Evolutionary conservation across 2,888 invertebrate species (phyloP).

Genomic region (Amorpha juglandis): DNA sequence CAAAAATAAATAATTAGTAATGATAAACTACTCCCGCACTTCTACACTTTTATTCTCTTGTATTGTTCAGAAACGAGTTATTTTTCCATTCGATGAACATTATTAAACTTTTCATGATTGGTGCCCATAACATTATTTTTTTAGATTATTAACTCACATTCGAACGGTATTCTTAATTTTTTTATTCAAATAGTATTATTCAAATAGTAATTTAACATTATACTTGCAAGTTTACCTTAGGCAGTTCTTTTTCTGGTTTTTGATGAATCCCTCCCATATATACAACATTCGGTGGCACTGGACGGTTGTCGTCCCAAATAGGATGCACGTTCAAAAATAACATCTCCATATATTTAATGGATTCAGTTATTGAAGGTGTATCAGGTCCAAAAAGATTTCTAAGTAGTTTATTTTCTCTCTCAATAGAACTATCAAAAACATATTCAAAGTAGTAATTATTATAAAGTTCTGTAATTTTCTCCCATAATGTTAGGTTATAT

Average conservation of each 20-base stretch:
- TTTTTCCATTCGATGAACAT: too few species aligned
- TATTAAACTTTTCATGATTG: too few species aligned
- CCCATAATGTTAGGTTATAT: constrained; percentile 47
- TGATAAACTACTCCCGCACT: too few species aligned
- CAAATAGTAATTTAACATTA: too few species aligned
- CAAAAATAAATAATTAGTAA: too few species aligned
- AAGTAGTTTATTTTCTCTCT: constrained; percentile 37
- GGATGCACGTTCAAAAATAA: constrained; percentile 66
- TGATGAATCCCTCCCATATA: constrained; percentile 68
- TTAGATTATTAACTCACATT: too few species aligned
- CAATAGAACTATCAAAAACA: constrained; percentile 30
- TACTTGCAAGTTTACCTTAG: constrained; percentile 26
- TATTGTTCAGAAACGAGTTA: too few species aligned
- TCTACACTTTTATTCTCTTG: too few species aligned
- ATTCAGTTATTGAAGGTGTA: constrained; percentile 39
- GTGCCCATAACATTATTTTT: too few species aligned
- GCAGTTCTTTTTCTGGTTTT: constrained; percentile 35
- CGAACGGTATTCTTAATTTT: too few species aligned
- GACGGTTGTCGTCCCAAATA: constrained; percentile 57
- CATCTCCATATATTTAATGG: constrained; percentile 52
- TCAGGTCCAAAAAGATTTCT: constrained; percentile 44
- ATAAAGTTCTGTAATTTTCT: constrained; percentile 45
- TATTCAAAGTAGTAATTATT: constrained; percentile 29
- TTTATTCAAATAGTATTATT: too few species aligned
- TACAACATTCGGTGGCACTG: constrained; percentile 63